Evolutionary conservation across 64 coral and sea anemone genomes (phyloP), one percentile per base, ranked within the genome.

Genomic region (Astreopora myriophthalma): DNA sequence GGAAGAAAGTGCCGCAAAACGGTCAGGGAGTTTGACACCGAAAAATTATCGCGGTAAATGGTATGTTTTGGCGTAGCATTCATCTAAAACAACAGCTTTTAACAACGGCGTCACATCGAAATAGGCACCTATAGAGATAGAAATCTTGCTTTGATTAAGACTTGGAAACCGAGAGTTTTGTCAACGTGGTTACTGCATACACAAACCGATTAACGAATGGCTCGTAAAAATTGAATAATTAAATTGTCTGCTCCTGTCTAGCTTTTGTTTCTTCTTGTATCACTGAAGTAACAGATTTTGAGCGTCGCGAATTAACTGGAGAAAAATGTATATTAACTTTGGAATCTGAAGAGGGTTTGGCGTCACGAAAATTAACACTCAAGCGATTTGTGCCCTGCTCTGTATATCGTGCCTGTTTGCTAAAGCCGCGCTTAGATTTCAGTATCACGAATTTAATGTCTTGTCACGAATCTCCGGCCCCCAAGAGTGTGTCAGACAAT

Each of bases 401-500:
- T 20, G 30, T 38, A 64, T 83, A 83, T 83, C 79, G 48, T 83
- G 79, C 79, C n/a, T 83, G 32, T 83, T 83, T 38, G 3, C 14
- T 37, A 63, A 65, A 61, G 20, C 57, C 32, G 27, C 33, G 79
- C 29, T 38, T 12, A n/a, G 32, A 64, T 83, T 64, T 83, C 34
- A 80, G 44, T 60, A 60, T 80, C 76, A 80, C 76, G 76, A 80
- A 60, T 60, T 60, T 5, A 78, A 49, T 60, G 76, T 34, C 30
- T 65, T 83, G 79, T 83, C 79, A 83, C 79, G 79, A 83, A 83
- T 63, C 3, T 83, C 16, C 3, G 48, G 48, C 79, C 76, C 79
- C 79, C 79, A 83, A 83, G 55, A 64, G 79, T 64, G 52, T 25
- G 24, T 33, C 52, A 83, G 79, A 83, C 79, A 83, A 65, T 83